These are phyloP conservation scores for Mormoops blainvillei DNA, from an alignment of 2,113 vertebrate genomes.

Conservation along the genomic window DNA sequence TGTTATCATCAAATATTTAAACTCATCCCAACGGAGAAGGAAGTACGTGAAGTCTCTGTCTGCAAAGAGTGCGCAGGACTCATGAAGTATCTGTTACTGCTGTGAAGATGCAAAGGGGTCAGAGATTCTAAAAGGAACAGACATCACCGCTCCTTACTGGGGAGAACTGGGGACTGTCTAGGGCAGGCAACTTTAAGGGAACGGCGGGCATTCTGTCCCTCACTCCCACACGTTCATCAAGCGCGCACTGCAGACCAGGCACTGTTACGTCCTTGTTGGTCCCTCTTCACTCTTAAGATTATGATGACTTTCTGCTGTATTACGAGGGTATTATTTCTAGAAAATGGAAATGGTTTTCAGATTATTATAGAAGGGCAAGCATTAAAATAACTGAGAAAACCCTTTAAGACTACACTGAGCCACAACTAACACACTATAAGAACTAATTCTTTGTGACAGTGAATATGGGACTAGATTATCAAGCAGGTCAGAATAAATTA, in stretches of 20 bases:
- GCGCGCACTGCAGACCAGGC: background rate
- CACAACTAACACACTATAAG: background rate
- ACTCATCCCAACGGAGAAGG: background rate
- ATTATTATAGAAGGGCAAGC: background rate
- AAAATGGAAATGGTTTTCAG: background rate
- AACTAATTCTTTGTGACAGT: background rate
- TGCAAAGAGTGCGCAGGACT: background rate
- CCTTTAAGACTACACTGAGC: background rate
- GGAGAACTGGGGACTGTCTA: background rate
- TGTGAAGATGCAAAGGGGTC: background rate
- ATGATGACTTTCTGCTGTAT: background rate
- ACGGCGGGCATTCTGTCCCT: background rate
- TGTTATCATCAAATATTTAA: constrained; percentile 1
- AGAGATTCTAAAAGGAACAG: background rate
- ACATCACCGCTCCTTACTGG: background rate
- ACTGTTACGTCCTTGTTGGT: background rate
- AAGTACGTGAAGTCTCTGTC: background rate
- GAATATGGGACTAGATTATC: background rate
- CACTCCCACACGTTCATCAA: background rate
- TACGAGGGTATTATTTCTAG: background rate
- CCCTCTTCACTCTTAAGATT: background rate
- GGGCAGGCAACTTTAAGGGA: background rate
- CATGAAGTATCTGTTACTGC: background rate
- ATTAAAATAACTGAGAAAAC: constrained; percentile 10
- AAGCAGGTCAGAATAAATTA: background rate